A percentile compares a stretch with the other conserved stretches of the same genome.
Evolutionary conservation across 2,888 invertebrate species (phyloP).

Genomic region (Craniophora ligustri): DNA sequence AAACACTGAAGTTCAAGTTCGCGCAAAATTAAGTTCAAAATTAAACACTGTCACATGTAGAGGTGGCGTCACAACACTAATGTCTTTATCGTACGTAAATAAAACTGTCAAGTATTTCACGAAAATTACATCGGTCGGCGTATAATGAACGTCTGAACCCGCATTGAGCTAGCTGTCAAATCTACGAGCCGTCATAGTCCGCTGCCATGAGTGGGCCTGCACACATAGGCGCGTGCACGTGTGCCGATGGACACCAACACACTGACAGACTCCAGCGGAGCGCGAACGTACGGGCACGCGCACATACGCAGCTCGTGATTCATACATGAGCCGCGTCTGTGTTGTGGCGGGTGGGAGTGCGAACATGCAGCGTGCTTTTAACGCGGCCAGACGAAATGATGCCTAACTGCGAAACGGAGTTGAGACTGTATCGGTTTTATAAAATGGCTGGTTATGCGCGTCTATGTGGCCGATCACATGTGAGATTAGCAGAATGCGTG

Average conservation of each 20-base stretch:
- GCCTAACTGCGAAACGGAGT: slow-evolving; percentile 82
- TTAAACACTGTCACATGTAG: slow-evolving; percentile 59
- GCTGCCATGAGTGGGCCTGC: slow-evolving; percentile 87
- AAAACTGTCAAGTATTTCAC: slow-evolving; percentile 80
- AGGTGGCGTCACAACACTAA: slow-evolving; percentile 64
- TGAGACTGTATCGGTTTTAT: slow-evolving; percentile 80
- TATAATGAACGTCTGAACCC: slow-evolving; percentile 88
- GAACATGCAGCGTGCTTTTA: slow-evolving; percentile 88
- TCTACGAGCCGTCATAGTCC: slow-evolving; percentile 89
- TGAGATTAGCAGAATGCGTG: slow-evolving; percentile 86
- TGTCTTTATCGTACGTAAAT: slow-evolving; percentile 73
- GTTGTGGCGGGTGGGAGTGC: slow-evolving; percentile 87
- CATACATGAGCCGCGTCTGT: slow-evolving; percentile 81
- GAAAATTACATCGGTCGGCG: slow-evolving; percentile 84
- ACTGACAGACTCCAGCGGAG: slow-evolving; percentile 84
- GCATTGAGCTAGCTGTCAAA: slow-evolving; percentile 89
- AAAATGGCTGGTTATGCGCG: slow-evolving; percentile 83
- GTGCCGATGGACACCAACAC: slow-evolving; percentile 82
- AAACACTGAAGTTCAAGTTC: slow-evolving; percentile 76
- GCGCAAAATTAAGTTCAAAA: slow-evolving; percentile 72
- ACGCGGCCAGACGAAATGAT: slow-evolving; percentile 87
- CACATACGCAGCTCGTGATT: slow-evolving; percentile 78
- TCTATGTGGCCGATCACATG: slow-evolving; percentile 84
- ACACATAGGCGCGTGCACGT: slow-evolving; percentile 80
- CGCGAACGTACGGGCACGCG: slow-evolving; percentile 80